Conservation (phyloP, 1,140 invertebrate genomes). For the Harpegnathos saltator region DNA sequence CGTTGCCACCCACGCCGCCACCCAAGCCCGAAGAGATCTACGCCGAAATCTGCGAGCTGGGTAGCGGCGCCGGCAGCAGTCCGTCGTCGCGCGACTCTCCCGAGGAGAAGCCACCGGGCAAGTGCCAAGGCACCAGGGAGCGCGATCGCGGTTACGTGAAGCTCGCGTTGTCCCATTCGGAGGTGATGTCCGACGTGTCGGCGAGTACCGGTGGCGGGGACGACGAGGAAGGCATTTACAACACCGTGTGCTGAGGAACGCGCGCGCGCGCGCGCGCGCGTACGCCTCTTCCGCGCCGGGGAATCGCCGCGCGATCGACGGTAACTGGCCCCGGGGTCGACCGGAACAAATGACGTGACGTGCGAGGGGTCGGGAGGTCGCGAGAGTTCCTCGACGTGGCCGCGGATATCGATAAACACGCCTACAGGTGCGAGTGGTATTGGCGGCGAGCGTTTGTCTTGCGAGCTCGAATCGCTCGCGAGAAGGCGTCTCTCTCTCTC, state of each 20-base stretch:
- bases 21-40: constrained; percentile 81
- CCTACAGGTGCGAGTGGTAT: not conserved
- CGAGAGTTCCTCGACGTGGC: not conserved
- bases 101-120: constrained; percentile 71
- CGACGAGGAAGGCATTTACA: constrained; percentile 83
- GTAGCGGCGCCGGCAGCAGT: constrained; percentile 46
- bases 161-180: constrained; percentile 75
- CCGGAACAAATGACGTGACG: constrained; percentile 42
- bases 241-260: constrained; percentile 80
- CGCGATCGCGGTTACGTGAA: constrained; percentile 81
- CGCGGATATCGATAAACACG: constrained; percentile 17
- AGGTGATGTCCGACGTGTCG: constrained; percentile 74
- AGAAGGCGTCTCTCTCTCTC: not conserved
- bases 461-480: not conserved
- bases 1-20: constrained; percentile 79
- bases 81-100: constrained; percentile 58
- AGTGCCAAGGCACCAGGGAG: constrained; percentile 71
- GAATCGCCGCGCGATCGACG: not conserved
- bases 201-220: constrained; percentile 67
- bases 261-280: not conserved
- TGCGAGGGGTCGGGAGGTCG: constrained; percentile 7
- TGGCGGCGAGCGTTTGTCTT: not conserved
- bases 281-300: constrained; percentile 5
- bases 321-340: constrained; percentile 16
- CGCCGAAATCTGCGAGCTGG: constrained; percentile 82